Evolutionary conservation across 2,113 vertebrate genomes (phyloP).

Genomic region (Fregetta grallaria): DNA sequence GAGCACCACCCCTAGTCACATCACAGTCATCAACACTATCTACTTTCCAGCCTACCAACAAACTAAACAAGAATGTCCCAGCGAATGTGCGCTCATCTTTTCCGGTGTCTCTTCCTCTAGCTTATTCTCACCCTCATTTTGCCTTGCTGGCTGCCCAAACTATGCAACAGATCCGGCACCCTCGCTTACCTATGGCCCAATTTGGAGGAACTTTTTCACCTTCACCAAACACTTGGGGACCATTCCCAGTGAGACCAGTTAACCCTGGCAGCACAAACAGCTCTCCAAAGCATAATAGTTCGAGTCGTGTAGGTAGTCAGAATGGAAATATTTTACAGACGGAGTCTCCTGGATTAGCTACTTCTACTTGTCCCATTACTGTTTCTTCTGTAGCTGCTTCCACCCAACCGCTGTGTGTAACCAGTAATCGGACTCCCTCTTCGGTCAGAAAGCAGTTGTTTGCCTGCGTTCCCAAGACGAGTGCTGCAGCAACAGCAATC

Average conservation of each 20-base stretch:
- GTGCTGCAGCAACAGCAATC: constrained; percentile 72
- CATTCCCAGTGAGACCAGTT: constrained; percentile 96
- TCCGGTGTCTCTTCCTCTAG: constrained; percentile 90
- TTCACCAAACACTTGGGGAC: constrained; percentile 95
- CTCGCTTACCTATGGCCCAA: constrained; percentile 96
- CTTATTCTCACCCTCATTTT: constrained; percentile 96
- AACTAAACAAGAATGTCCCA: constrained; percentile 88
- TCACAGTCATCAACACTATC: constrained; percentile 88
- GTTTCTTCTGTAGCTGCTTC: constrained; percentile 78
- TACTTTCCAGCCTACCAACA: constrained; percentile 86
- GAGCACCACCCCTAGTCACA: constrained; percentile 82
- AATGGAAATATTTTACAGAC: constrained; percentile 73
- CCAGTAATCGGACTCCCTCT: constrained; percentile 84
- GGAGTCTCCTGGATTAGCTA: constrained; percentile 68
- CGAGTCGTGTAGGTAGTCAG: constrained; percentile 72
- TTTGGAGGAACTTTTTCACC: constrained; percentile 96
- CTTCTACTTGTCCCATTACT: constrained; percentile 74
- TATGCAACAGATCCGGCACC: constrained; percentile 98
- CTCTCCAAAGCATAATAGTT: constrained; percentile 93
- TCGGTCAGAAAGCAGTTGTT: constrained; percentile 95
- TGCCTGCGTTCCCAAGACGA: constrained; percentile 84
- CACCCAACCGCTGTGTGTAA: constrained; percentile 70
- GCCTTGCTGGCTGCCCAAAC: constrained; percentile 95
- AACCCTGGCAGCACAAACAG: constrained; percentile 93
- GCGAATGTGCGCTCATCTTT: constrained; percentile 93